phyloP scores from a whole-genome alignment of 2,888 invertebrate genomes.

The Netelia fuscicornis region DNA sequence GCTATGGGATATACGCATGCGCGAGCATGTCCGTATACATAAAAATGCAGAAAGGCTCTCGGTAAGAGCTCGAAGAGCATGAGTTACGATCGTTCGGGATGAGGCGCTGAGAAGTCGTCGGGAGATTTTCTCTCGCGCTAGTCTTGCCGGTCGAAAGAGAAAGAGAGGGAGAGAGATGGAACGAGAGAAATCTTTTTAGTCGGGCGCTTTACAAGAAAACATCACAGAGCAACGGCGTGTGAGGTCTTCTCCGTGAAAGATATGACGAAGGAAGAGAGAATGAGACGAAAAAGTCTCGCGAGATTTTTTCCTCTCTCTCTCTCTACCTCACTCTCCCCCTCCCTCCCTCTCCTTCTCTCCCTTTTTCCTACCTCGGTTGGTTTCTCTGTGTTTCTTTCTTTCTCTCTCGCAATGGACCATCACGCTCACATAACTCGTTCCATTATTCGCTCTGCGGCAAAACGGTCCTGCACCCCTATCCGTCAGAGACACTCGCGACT shows the following conservation, averaged over 20 bases:
- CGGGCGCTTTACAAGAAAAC: slow-evolving; percentile 42
- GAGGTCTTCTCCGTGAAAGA: slow-evolving; percentile 70
- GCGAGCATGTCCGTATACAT: neutral
- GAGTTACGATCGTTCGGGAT: slow-evolving; percentile 77
- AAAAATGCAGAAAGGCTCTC: slow-evolving; percentile 11
- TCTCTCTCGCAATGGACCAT: slow-evolving; percentile 38
- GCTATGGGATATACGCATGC: neutral
- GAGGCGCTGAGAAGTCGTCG: slow-evolving; percentile 52
- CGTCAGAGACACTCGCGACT: slow-evolving; percentile 43
- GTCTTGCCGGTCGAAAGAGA: slow-evolving; percentile 3
- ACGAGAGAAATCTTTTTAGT: slow-evolving; percentile 42
- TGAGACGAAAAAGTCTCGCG: neutral
- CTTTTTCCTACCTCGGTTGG: neutral
- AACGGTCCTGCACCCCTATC: slow-evolving; percentile 57
- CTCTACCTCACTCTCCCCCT: neutral
- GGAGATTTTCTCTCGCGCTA: slow-evolving; percentile 22
- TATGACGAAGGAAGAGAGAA: slow-evolving; percentile 43
- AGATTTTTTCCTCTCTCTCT: neutral
- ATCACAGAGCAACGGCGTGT: slow-evolving; percentile 69
- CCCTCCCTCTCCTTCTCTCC: neutral
- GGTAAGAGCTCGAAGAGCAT: slow-evolving; percentile 56
- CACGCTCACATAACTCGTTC: slow-evolving; percentile 66
- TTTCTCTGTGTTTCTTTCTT: neutral
- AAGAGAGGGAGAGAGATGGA: slow-evolving; percentile 13
- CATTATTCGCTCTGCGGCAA: slow-evolving; percentile 72